A percentile compares a stretch with the other conserved stretches of the same genome.
Evolutionary conservation across 1,140 invertebrate species (phyloP).

Genomic region (Drosophila sturtevanti): DNA sequence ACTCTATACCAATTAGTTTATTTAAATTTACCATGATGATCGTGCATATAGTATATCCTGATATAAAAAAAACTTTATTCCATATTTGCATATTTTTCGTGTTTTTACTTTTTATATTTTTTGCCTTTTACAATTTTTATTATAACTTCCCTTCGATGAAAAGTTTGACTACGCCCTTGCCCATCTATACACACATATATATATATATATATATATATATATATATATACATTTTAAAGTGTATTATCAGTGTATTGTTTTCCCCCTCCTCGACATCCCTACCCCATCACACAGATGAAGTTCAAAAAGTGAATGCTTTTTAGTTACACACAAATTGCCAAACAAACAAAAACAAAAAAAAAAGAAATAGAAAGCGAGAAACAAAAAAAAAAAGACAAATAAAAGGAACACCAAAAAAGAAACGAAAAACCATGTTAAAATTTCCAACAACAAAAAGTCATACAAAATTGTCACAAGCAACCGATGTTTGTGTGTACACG

Average conservation of each 20-base stretch:
- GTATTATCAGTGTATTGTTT: conserved; percentile 51
- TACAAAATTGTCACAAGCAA: background rate
- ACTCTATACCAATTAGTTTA: no score
- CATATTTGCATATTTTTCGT: no score
- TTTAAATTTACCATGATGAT: no score
- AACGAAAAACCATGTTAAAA: background rate
- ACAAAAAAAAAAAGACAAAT: conserved; percentile 1
- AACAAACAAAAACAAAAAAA: conserved; percentile 67
- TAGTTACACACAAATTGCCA: conserved; percentile 76
- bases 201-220: no score
- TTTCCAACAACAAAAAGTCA: background rate
- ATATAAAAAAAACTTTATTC: no score
- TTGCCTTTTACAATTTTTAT: background rate
- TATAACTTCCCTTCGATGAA: background rate
- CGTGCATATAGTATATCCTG: no score
- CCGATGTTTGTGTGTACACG: conserved; percentile 12
- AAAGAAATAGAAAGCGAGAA: conserved; percentile 15
- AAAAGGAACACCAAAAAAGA: background rate
- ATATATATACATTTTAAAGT: conserved; percentile 9
- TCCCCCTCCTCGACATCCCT: conserved; percentile 21
- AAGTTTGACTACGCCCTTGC: background rate
- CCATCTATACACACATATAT: background rate
- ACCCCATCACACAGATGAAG: conserved; percentile 57
- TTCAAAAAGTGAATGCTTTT: conserved; percentile 77
- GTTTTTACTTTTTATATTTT: no score